Evolutionary conservation across 2,797 vertebrate species (phyloP).

Genomic region (Manis pentadactyla): DNA sequence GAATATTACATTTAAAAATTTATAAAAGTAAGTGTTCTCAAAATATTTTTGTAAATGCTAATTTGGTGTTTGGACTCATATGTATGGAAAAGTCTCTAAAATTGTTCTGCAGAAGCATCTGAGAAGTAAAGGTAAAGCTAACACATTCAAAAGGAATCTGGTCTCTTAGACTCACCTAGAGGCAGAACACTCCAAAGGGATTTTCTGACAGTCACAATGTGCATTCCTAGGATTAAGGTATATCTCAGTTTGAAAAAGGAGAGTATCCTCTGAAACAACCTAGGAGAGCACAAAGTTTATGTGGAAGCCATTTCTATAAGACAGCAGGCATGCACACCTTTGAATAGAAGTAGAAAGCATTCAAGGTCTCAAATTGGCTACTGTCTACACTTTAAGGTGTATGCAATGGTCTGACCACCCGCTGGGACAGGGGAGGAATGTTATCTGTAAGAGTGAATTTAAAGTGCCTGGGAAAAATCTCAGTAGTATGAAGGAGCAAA

Average conservation of each 20-base stretch:
- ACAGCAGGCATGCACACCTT: background rate
- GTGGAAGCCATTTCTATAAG: background rate
- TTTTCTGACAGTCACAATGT: background rate
- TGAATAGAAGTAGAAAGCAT: background rate
- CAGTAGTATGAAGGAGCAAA: background rate
- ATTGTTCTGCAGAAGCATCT: background rate
- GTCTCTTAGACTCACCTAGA: constrained; percentile 26
- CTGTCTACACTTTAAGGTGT: background rate
- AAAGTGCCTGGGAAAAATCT: background rate
- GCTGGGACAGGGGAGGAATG: background rate
- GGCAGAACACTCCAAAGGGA: background rate
- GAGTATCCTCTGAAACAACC: background rate
- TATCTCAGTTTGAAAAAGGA: constrained; percentile 22
- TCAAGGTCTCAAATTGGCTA: background rate
- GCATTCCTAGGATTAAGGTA: background rate
- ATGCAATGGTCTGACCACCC: background rate
- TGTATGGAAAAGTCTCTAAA: background rate
- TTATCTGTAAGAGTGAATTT: background rate
- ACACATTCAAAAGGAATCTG: background rate
- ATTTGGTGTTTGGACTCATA: background rate
- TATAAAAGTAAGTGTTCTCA: background rate
- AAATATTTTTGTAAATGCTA: background rate
- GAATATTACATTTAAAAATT: background rate
- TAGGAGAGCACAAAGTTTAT: background rate
- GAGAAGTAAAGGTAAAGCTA: background rate